Percentiles rank a stretch among this genome's conserved stretches.
Conservation (phyloP, 2,888 invertebrate genomes). For the Lithophane socia region DNA sequence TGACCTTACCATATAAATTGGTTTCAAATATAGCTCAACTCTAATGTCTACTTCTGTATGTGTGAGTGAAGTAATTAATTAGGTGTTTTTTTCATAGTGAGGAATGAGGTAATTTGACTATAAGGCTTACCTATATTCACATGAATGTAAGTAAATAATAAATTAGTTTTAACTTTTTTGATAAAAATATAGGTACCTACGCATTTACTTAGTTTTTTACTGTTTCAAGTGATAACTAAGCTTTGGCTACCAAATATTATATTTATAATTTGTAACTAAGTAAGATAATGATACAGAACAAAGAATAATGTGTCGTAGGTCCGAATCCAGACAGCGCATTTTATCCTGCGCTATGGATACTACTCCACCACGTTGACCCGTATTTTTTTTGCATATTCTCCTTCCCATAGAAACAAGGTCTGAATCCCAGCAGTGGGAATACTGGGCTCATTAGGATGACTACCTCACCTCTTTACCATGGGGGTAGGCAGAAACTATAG, state of each 20-base stretch:
- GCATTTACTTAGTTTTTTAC: background rate
- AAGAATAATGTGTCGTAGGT: background rate
- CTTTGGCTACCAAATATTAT: background rate
- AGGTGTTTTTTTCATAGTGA: conserved; percentile 27
- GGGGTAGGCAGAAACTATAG: background rate
- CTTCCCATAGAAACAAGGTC: background rate
- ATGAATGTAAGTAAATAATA: conserved; percentile 22
- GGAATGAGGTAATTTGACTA: too few species aligned
- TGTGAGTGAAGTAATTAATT: conserved; percentile 42
- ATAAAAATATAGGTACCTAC: background rate
- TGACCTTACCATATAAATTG: conserved; percentile 32
- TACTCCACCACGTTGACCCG: too few species aligned
- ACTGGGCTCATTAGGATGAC: background rate
- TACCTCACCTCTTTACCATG: background rate
- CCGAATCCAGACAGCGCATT: background rate
- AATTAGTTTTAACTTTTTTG: conserved; percentile 6
- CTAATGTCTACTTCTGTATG: background rate
- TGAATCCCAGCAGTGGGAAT: background rate
- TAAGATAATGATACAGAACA: background rate
- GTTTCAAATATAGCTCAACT: conserved; percentile 39
- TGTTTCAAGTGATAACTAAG: background rate
- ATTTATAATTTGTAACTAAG: background rate
- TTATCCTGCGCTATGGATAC: background rate
- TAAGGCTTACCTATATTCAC: background rate
- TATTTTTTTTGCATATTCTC: background rate